Evolutionary conservation across 1,140 invertebrate genomes (phyloP), one percentile per base, ranked within the genome.

Genomic region (Nephila pilipes): DNA sequence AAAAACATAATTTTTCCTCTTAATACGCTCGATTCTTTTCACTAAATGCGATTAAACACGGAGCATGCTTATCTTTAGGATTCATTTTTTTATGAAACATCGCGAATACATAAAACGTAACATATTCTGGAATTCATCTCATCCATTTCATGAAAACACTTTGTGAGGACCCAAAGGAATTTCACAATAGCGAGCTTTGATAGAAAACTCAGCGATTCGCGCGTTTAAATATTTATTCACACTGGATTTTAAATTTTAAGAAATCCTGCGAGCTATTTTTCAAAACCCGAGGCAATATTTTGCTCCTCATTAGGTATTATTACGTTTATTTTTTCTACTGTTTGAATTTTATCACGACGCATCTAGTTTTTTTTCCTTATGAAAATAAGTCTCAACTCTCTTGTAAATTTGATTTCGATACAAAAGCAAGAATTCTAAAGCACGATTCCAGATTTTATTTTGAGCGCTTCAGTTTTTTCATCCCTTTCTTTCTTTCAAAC

Each of bases 401-500:
- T 81, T 55, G 80, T 55, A 81, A 81, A 81, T 81, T 55, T 81
- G 80, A 81, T 81, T 81, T 81, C 25, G n/a, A 81, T 81, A 81
- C 80, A 81, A 81, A 81, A 20, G 6, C 80, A 29, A 22, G 14
- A 22, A 81, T 81, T 81, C 80, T 81, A 55, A 55, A 54, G 80
- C 36, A 46, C 46, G 80, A 81, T 81, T 81, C 25, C 36, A 25
- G 46, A 81, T 81, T 54, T 81, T 55, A 81, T 55, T 75, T 54
- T 81, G 80, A 54, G 80, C 46, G 38, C 22, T 81, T 14, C 12
- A 81, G 46, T 81, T 81, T 81, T 25, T 54, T 46, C 18, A 18
- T 12, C 0, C 22, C n/a, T n/a, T 46, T 46, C 20, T 81, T 81
- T 81, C 80, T 55, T 81, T 25, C n/a, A n/a, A n/a, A n/a, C n/a